Percentiles rank a stretch among this genome's conserved stretches.
Evolutionary conservation across 2,113 vertebrate species (phyloP).

Genomic region (Scortum barcoo): DNA sequence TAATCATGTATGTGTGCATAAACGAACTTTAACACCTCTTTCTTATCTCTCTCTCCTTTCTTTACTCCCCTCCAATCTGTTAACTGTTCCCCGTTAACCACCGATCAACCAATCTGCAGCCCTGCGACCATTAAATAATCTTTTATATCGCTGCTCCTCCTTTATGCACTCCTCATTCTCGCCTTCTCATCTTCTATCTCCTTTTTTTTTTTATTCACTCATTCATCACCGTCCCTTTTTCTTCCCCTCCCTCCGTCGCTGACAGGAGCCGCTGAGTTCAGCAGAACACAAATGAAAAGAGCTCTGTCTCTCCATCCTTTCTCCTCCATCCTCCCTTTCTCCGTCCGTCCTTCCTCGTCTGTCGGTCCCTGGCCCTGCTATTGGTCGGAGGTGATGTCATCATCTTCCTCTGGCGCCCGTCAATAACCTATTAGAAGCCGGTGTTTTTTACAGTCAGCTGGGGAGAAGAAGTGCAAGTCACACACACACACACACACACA

Average conservation of each 20-base stretch:
- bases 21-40: constrained; percentile 9
- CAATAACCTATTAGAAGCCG: constrained; percentile 84
- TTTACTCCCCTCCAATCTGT: constrained; percentile 1
- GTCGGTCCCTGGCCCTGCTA: constrained; percentile 44
- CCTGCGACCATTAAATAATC: constrained; percentile 34
- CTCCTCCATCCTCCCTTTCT: constrained; percentile 35
- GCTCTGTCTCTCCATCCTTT: constrained; percentile 32
- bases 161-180: constrained; percentile 32
- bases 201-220: constrained; percentile 44
- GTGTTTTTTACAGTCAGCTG: constrained; percentile 82
- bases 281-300: constrained; percentile 79
- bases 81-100: constrained; percentile 16
- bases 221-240: constrained; percentile 55
- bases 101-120: constrained; percentile 21
- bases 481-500: constrained; percentile 7
- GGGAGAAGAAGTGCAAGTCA: constrained; percentile 51
- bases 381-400: constrained; percentile 87
- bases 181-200: neutral
- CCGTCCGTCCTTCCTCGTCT: constrained; percentile 10
- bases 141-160: constrained; percentile 43
- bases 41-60: neutral
- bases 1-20: neutral
- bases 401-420: constrained; percentile 71
- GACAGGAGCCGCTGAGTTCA: constrained; percentile 77
- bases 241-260: constrained; percentile 9